Base-by-base conservation (phyloP, 1,140 invertebrate genomes). In the Diorhabda elongata region DNA sequence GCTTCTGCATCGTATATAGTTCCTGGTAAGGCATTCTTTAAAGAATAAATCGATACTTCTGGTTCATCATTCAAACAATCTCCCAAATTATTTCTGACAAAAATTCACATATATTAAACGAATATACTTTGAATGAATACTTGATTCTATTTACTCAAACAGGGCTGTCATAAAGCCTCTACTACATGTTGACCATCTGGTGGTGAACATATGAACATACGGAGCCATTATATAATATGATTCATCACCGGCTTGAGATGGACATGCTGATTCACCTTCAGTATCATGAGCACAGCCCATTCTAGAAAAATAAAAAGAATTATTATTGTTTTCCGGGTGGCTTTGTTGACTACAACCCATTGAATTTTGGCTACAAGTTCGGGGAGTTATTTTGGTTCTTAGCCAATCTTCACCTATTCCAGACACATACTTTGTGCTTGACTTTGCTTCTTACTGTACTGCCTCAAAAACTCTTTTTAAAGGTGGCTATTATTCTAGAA, bases 161-260 rank as follows among this genome's bases (percentile, higher is more conserved):
- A 90, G 86, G 44, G 85, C 81, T 2, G 85, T 89, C 58, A 91
- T 88, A 73, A 86, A 85, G 59, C 80, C 80, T 70, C 83, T 82
- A 73, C 87, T 89, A 75, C 90, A 92, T 41, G 81, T 81, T 3
- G 90, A 91, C 90, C 90, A 92, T 44, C 83, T 81, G 5, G 83
- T 82, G 3, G 85, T 85, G 62, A 85, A 84, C n/a, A 85, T 80
- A 65, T 83, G 83, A 2, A 91, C 83, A 68, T 85, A 84, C 2
- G 89, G 87, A 0, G 88, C 85, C 90, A 92, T 91, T 2, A 91
- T 81, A 76, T 85, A 82, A 82, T 71, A 82, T 56, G 78, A 83
- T 47, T 69, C 81, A 73, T 79, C 85, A 72, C 67, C 77, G 68
- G 74, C 81, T 64, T 80, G 68, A 4, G 78, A 68, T 6, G 71